Evolutionary conservation across 2,113 vertebrate genomes (phyloP), one percentile per base, ranked within the genome.

Genomic region (Otolemur garnettii): DNA sequence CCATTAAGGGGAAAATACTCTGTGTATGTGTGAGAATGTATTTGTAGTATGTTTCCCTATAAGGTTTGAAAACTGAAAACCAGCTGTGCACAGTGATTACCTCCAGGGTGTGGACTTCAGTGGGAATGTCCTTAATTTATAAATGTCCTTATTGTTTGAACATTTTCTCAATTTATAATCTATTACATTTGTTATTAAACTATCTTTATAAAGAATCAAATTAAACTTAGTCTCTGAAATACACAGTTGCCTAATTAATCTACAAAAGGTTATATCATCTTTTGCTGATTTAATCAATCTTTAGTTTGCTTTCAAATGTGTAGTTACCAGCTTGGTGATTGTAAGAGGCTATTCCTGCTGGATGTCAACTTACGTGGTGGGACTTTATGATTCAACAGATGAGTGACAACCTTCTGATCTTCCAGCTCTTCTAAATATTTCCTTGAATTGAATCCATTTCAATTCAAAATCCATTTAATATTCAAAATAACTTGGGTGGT

Each of bases 151-250:
- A n/a, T 59, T 22, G 11, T 77, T 90, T 81, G 26, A 93, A 13
- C 85, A 93, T 94, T 88, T 96, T 86, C 68, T 53, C 24, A 60
- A 35, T 55, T 72, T 92, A 35, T 15, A 89, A 77, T 50, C 7
- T 1, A 57, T 85, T 83, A 71, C 15, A 87, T 50, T 57, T 74
- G 24, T 80, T 91, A 19, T 68, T 88, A 85, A 86, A 87, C 79
- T 87, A 81, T 42, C 68, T 85, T 91, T n/a, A 45, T 57, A 81
- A 94, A 85, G 2, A 72, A 86, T 87, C 33, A 87, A 89, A 77
- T 59, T 12, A 53, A 90, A 95, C 1, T 78, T 26, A 85, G 21
- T 90, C 14, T 80, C 6, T 62, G 10, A 80, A 75, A 68, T 80
- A 4, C 59, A n/a, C 7, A 30, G 35, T 4, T 21, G 21, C 15